Evolutionary conservation across 2,113 vertebrate genomes (phyloP), one percentile per base, ranked within the genome.

Genomic region (Porphyrio hochstetteri): DNA sequence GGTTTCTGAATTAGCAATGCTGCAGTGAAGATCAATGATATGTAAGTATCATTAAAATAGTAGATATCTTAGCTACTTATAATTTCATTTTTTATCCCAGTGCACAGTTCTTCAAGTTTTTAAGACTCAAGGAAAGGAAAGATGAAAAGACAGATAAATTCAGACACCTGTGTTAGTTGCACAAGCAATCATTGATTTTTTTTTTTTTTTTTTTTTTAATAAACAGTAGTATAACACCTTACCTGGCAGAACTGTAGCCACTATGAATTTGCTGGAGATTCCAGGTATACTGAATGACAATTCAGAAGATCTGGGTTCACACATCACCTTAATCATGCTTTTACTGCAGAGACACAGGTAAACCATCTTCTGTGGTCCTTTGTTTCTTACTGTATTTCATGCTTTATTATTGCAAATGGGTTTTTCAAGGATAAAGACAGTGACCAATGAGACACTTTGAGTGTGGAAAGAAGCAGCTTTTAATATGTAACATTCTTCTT

Each of bases 281-380:
- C 29, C n/a, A 23, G 15, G 7, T 35, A 29, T 29, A 57, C 16
- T 81, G 29, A 23, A 61, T 27, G 46, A 33, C 0, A 0, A 42
- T 23, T 77, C 38, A 16, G 60, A 82, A 72, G 8, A 61, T 76
- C 7, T 65, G 57, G 11, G 10, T 14, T 89, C 55, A 77, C 48
- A 46, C 9, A 46, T 8, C 28, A n/a, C 9, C 25, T 57, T 69
- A 46, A 72, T 52, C 17, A 57, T 14, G 5, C 17, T 84, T 86
- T 53, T 69, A 87, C 46, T 67, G 29, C 29, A 70, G 44, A 86
- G 68, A 53, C 9, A 38, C 4, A 56, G 5, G 8, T 52, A 38
- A 35, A 10, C 42, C 19, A 69, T 69, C 33, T 18, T 48, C 40
- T 48, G 3, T 1, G 6, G 28, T 91, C 24, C 40, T 48, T 79